Conservation (phyloP, 2,113 vertebrate genomes). For the Pachypanchax playfairii region DNA sequence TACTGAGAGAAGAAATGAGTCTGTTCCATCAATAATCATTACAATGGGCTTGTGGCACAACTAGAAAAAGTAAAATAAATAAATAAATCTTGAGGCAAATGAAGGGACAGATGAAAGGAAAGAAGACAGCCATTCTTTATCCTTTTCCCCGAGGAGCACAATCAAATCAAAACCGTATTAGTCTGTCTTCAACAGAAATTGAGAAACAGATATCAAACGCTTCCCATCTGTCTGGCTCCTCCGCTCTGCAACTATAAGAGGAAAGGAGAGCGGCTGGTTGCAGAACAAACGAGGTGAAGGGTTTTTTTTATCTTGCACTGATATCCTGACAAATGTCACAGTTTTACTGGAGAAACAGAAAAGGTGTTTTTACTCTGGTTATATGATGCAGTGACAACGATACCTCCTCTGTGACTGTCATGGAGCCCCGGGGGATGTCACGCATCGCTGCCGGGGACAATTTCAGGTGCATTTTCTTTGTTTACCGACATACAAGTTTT, state of each 20-base stretch:
- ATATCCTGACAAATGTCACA: conserved; percentile 54
- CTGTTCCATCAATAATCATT: conserved; percentile 14
- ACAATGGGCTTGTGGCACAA: neutral
- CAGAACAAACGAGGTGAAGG: conserved; percentile 38
- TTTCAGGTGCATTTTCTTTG: conserved; percentile 32
- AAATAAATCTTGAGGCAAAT: conserved; percentile 12
- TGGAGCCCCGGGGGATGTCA: conserved; percentile 34
- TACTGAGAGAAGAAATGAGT: neutral
- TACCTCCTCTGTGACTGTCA: conserved; percentile 26
- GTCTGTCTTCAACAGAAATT: conserved; percentile 31
- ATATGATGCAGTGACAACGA: conserved; percentile 25
- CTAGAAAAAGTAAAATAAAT: neutral
- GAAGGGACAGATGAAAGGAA: conserved; percentile 10
- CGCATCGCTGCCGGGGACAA: conserved; percentile 34
- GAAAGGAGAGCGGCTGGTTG: conserved; percentile 5
- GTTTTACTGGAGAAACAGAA: conserved; percentile 28
- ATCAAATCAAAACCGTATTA: conserved; percentile 38
- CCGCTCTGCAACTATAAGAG: conserved; percentile 16
- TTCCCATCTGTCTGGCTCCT: conserved; percentile 40
- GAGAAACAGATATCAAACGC: conserved; percentile 52
- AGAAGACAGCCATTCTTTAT: conserved; percentile 14
- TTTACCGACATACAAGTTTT: conserved; percentile 26
- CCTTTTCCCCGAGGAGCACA: conserved; percentile 12
- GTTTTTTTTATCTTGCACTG: conserved; percentile 30
- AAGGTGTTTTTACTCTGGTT: conserved; percentile 18